phyloP scores from a whole-genome alignment of 2,797 vertebrate genomes.

The Ispidina lecontei region DNA sequence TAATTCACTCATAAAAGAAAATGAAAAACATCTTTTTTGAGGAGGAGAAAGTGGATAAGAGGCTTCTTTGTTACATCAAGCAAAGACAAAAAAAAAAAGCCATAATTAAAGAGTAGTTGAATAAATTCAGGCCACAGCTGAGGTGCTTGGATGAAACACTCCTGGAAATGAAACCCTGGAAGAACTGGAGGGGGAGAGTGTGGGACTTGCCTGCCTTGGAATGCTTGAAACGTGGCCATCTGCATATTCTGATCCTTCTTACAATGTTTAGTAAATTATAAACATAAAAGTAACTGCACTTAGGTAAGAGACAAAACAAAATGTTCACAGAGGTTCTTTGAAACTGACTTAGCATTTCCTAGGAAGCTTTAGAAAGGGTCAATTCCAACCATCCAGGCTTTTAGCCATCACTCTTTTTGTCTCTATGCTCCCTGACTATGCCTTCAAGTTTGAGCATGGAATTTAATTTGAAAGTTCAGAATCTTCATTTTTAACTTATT shows the following conservation, averaged over 20 bases:
- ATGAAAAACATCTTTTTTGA: neutral
- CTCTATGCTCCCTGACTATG: neutral
- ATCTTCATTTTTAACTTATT: neutral
- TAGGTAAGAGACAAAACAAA: neutral
- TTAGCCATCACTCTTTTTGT: neutral
- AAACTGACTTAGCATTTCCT: neutral
- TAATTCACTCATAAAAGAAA: neutral
- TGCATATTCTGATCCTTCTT: neutral
- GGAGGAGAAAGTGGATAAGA: neutral
- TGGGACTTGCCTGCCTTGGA: neutral
- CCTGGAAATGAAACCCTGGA: neutral
- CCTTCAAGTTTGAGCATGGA: neutral
- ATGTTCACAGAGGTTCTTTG: neutral
- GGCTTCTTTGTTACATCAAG: neutral
- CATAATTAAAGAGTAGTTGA: neutral
- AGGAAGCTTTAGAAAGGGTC: neutral
- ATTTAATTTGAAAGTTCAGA: neutral
- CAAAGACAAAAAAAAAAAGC: neutral
- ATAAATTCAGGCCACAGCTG: neutral
- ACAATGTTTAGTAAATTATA: neutral
- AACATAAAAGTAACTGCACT: neutral
- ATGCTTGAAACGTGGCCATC: neutral
- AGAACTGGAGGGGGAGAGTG: neutral
- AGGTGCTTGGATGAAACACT: neutral
- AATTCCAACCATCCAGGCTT: accelerated